phyloP scores from a whole-genome alignment of 2,888 invertebrate genomes.

The Lingula anatina region DNA sequence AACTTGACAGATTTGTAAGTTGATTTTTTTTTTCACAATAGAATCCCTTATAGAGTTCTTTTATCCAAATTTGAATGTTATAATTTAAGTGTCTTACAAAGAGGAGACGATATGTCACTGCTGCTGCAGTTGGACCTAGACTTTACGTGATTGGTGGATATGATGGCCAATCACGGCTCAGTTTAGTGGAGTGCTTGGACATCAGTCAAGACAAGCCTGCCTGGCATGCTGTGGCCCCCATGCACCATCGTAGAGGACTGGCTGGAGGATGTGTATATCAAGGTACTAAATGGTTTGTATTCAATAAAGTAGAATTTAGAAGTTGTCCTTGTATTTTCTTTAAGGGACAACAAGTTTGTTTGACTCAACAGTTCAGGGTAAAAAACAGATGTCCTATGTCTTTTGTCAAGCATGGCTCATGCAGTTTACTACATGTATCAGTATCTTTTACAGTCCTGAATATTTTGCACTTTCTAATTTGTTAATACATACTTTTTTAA shows the following conservation, averaged over 20 bases:
- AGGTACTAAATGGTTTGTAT: too few species aligned
- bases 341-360: too few species aligned
- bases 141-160: slow-evolving; percentile 50
- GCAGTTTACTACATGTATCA: too few species aligned
- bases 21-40: not conserved
- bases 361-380: too few species aligned
- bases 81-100: slow-evolving; percentile 29
- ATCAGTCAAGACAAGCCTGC: slow-evolving; percentile 28
- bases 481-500: too few species aligned
- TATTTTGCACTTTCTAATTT: too few species aligned
- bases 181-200: slow-evolving; percentile 46
- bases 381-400: too few species aligned
- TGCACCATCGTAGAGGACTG: slow-evolving; percentile 44
- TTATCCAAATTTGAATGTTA: not conserved
- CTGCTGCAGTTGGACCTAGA: slow-evolving; percentile 39
- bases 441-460: too few species aligned
- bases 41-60: not conserved
- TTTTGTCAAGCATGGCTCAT: too few species aligned
- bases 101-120: slow-evolving; percentile 44
- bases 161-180: slow-evolving; percentile 43
- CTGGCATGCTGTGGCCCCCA: slow-evolving; percentile 43
- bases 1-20: too few species aligned
- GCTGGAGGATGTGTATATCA: slow-evolving; percentile 47
- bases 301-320: too few species aligned
- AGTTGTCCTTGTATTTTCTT: too few species aligned